Percentiles rank a stretch among this genome's conserved stretches.
These are phyloP conservation scores for Oryzias dopingdopingensis DNA, from an alignment of 2,797 vertebrate species.

Conservation along the genomic window DNA sequence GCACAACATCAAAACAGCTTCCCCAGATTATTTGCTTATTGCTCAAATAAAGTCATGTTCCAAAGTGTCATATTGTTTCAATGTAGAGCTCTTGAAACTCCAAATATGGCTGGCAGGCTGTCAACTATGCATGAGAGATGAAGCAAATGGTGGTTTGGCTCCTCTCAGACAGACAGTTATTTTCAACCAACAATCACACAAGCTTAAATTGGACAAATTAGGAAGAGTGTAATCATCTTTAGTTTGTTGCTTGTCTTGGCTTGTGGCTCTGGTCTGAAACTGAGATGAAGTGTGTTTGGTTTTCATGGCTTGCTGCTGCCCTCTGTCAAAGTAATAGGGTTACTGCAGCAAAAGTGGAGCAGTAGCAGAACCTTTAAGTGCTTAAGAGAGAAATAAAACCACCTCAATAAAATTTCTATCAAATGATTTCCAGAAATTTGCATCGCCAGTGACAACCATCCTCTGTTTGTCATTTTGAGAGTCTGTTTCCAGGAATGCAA, in stretches of 20 bases:
- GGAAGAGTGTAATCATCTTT: constrained; percentile 63
- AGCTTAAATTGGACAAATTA: constrained; percentile 64
- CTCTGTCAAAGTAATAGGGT: constrained; percentile 55
- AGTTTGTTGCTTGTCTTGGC: constrained; percentile 59
- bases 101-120: constrained; percentile 70
- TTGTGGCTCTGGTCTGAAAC: constrained; percentile 39
- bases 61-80: constrained; percentile 72
- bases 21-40: constrained; percentile 42
- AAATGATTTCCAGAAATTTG: constrained; percentile 61
- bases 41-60: constrained; percentile 60
- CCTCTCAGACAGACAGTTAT: constrained; percentile 38
- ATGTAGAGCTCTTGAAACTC: constrained; percentile 53
- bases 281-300: neutral
- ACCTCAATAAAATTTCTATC: constrained; percentile 45
- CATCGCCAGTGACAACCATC: constrained; percentile 51
- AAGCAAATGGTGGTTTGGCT: constrained; percentile 67
- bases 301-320: constrained; percentile 70
- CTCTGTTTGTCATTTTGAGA: constrained; percentile 48
- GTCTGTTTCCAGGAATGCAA: constrained; percentile 72
- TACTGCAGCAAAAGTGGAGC: constrained; percentile 54
- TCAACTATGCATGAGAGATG: constrained; percentile 69
- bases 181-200: constrained; percentile 61
- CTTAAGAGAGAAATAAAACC: constrained; percentile 45
- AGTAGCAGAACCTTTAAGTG: constrained; percentile 43
- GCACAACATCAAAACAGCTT: constrained; percentile 33